These are phyloP conservation scores for Dromiciops gliroides DNA, from an alignment of 2,113 vertebrate genomes.

Conservation along the genomic window DNA sequence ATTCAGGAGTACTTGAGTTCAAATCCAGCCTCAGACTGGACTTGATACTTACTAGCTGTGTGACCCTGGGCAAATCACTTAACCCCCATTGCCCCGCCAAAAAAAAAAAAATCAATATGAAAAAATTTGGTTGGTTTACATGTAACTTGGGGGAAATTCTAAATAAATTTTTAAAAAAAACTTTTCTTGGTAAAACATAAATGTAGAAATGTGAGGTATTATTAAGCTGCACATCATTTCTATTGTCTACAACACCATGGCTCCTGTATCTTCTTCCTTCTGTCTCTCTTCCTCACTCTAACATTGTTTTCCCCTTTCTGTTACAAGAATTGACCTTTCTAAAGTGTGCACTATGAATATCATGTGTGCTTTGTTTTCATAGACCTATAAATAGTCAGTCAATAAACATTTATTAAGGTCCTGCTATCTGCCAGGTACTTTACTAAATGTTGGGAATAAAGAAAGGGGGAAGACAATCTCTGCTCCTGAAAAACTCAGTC, in stretches of 20 bases:
- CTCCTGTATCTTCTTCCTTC: rapidly evolving
- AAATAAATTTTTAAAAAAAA: too few relatives aligned
- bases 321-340: neutral
- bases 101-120: too few relatives aligned
- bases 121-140: too few relatives aligned
- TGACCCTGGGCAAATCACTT: too few relatives aligned
- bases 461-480: neutral
- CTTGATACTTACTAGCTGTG: too few relatives aligned
- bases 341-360: neutral
- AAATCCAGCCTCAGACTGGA: too few relatives aligned
- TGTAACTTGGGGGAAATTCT: too few relatives aligned
- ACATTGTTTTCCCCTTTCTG: neutral
- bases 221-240: neutral
- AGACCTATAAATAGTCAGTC: neutral
- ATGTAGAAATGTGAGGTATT: neutral
- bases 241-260: neutral
- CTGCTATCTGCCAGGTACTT: neutral
- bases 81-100: too few relatives aligned
- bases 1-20: too few relatives aligned
- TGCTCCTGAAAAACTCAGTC: neutral
- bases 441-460: neutral
- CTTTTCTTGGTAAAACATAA: neutral
- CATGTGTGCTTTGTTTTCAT: neutral
- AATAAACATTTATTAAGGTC: neutral
- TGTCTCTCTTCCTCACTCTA: neutral